Percentiles rank a stretch among this genome's conserved stretches.
These are phyloP conservation scores for Dinomys branickii DNA, from an alignment of 2,113 vertebrate species.

Conservation along the genomic window DNA sequence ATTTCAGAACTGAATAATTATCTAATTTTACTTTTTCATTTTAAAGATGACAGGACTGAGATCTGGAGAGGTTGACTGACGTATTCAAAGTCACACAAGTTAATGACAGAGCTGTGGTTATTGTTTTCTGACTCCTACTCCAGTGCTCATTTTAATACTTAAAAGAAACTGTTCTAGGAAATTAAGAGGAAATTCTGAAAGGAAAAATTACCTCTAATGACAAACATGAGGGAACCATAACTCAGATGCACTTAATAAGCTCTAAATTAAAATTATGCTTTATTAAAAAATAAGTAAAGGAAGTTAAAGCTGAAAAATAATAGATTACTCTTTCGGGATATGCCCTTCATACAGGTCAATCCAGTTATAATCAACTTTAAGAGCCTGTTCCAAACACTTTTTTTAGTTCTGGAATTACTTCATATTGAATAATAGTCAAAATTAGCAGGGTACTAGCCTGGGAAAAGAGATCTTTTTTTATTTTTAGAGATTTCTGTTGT, in stretches of 20 bases:
- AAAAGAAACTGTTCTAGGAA: conserved; percentile 64
- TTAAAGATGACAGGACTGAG: conserved; percentile 61
- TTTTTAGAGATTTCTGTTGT: conserved; percentile 65
- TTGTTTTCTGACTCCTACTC: conserved; percentile 58
- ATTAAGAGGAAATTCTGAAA: conserved; percentile 64
- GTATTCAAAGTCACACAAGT: conserved; percentile 51
- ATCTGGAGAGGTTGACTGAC: neutral
- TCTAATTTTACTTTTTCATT: conserved; percentile 21
- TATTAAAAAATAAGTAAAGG: conserved; percentile 66
- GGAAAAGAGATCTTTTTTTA: conserved; percentile 69
- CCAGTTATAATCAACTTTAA: conserved; percentile 62
- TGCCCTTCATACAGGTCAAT: conserved; percentile 52
- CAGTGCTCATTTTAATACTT: conserved; percentile 53
- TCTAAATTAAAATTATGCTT: conserved; percentile 71
- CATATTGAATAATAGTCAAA: conserved; percentile 64
- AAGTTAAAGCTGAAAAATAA: conserved; percentile 65
- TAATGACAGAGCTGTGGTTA: conserved; percentile 32
- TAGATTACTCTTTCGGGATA: conserved; percentile 55
- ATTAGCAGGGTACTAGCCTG: conserved; percentile 50
- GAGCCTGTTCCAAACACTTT: conserved; percentile 61
- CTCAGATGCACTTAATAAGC: conserved; percentile 73
- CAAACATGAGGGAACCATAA: conserved; percentile 71
- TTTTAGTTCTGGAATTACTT: conserved; percentile 72
- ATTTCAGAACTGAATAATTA: conserved; percentile 55
- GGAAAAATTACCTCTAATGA: conserved; percentile 66